A percentile compares a stretch with the other conserved stretches of the same genome.
Conservation (phyloP, 2,797 vertebrate genomes). For the Rhinella marina region DNA sequence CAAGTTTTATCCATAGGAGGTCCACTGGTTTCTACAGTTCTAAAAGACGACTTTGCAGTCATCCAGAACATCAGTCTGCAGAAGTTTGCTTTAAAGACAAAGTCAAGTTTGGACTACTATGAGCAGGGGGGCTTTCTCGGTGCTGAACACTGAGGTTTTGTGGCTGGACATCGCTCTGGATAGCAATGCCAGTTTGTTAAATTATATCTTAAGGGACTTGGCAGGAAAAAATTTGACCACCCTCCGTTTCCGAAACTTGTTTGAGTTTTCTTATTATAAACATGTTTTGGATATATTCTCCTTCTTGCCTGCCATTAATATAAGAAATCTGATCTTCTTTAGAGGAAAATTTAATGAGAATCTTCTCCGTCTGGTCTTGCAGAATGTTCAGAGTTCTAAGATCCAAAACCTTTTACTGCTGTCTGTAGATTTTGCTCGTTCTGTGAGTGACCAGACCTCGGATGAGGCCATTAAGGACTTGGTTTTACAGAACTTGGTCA, state of each 20-base stretch:
- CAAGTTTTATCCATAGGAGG: constrained; percentile 79
- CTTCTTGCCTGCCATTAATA: constrained; percentile 69
- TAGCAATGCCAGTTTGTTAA: constrained; percentile 67
- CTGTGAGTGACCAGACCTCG: constrained; percentile 69
- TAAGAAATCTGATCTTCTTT: constrained; percentile 76
- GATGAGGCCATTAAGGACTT: constrained; percentile 72
- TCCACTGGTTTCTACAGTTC: constrained; percentile 73
- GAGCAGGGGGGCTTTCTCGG: constrained; percentile 79
- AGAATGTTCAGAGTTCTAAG: constrained; percentile 72
- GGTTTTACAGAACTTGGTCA: constrained; percentile 72
- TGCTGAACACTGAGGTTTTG: constrained; percentile 73
- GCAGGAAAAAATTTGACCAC: constrained; percentile 72
- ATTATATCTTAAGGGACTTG: constrained; percentile 77
- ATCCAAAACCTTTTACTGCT: constrained; percentile 75
- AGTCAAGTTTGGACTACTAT: constrained; percentile 75
- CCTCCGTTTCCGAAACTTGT: constrained; percentile 84
- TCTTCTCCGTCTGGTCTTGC: constrained; percentile 78
- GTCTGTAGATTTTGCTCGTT: constrained; percentile 85
- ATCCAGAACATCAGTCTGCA: constrained; percentile 72
- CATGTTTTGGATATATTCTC: constrained; percentile 75
- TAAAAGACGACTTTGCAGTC: constrained; percentile 72
- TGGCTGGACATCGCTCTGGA: constrained; percentile 83
- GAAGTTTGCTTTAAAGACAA: constrained; percentile 81
- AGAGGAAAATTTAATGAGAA: constrained; percentile 87
- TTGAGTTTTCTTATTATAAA: constrained; percentile 82